Evolutionary conservation across 2,888 invertebrate genomes (phyloP), one percentile per base, ranked within the genome.

Genomic region (Cephus runcator): DNA sequence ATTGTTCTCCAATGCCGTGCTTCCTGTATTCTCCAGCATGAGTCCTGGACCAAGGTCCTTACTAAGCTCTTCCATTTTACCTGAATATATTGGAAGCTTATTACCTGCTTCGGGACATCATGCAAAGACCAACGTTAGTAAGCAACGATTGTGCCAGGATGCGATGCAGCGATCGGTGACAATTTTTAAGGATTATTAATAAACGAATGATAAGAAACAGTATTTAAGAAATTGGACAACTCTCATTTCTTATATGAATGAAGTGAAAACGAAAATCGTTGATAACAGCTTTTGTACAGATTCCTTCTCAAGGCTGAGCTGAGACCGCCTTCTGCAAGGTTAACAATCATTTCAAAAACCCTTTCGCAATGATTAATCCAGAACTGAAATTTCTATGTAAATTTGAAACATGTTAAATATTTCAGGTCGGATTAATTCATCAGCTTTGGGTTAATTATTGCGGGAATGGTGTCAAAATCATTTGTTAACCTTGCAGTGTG

Each of bases 1-100:
- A 85, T 91, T 90, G 83, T 93, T 93, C 84, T 93, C 93, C 74
- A 88, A 84, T 31, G 84, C 81, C 71, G 83, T 79, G 79, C 83
- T 87, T 31, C 84, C 83, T 68, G 85, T 82, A 79, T 86, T 88
- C 35, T 90, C 91, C 83, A 88, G 78, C 83, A 88, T 86, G 2
- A 86, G 82, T 77, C 89, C 90, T 73, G 88, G 85, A 79, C 86
- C 85, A 56, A 88, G 82, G 77, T 91, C 91, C 85, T 90, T 91
- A 86, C 85, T 87, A 79, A 91, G 85, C 80, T 91, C 91, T 80
- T 91, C 91, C 85, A 90, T 89, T 91, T 91, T 91, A 88, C 91
- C 91, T 91, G 89, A 88, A 90, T 90, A 89, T 86, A 90, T 88
- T 79, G 87, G 86, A 88, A 88, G 85, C 88, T 90, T 90, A 89